These are phyloP conservation scores for Camponotus vicinus DNA, from an alignment of 1,140 invertebrate genomes.

Conservation along the genomic window DNA sequence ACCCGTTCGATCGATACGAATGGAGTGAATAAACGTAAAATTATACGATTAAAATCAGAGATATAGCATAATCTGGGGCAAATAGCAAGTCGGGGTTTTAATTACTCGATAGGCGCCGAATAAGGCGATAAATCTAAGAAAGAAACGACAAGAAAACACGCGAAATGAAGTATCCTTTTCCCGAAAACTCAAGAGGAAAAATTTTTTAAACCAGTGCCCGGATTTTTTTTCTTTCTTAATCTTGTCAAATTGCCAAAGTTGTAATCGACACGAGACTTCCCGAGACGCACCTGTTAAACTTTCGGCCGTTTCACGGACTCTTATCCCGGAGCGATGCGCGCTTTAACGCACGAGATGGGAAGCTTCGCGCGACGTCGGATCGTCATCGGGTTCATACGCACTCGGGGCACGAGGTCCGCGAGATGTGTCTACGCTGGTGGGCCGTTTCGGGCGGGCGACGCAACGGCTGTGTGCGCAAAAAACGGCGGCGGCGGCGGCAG, in stretches of 20 bases:
- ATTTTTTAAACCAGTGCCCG: too few species aligned
- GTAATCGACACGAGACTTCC: background rate
- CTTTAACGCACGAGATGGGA: background rate
- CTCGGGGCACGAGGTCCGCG: constrained; percentile 36
- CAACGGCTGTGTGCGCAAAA: constrained; percentile 75
- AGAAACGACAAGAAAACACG: too few species aligned
- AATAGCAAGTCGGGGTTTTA: too few species aligned
- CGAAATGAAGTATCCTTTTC: too few species aligned
- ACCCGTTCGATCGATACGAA: constrained; percentile 19
- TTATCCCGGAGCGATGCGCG: background rate
- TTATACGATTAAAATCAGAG: too few species aligned
- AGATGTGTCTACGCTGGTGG: constrained; percentile 74
- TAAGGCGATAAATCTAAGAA: too few species aligned
- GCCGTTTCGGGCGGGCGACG: constrained; percentile 75
- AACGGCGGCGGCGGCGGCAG: constrained; percentile 74
- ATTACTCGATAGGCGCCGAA: too few species aligned
- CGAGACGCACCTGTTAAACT: background rate
- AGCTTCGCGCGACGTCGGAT: background rate
- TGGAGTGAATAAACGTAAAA: too few species aligned
- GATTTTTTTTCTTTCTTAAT: too few species aligned
- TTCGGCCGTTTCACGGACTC: background rate
- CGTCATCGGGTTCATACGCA: background rate
- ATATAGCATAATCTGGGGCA: too few species aligned
- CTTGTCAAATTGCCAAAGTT: too few species aligned
- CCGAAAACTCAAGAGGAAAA: too few species aligned